A percentile compares a stretch with the other conserved stretches of the same genome.
Conservation (phyloP, 2,888 invertebrate genomes). For the Drosophila pseudotakahashii region DNA sequence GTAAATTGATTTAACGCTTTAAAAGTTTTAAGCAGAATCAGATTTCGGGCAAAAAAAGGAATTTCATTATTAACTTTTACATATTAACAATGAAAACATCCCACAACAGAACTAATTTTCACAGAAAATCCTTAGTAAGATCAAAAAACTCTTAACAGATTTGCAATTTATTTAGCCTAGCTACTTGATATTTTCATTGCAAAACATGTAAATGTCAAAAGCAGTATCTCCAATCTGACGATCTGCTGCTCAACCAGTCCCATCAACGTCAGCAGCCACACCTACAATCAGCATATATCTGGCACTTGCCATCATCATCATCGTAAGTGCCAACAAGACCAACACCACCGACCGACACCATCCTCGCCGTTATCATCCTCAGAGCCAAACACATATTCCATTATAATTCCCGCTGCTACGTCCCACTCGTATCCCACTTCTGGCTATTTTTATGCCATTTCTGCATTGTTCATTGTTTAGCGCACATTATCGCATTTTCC, state of each 20-base stretch:
- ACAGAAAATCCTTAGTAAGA: too few relatives aligned
- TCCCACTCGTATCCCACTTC: conserved; percentile 43
- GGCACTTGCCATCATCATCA: conserved; percentile 48
- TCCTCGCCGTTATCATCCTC: conserved; percentile 32
- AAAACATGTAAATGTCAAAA: conserved; percentile 37
- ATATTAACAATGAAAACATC: too few relatives aligned
- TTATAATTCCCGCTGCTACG: conserved; percentile 40
- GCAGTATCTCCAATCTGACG: conserved; percentile 12
- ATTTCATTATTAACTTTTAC: too few relatives aligned
- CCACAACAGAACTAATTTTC: too few relatives aligned
- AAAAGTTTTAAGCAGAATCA: too few relatives aligned
- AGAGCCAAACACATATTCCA: conserved; percentile 50
- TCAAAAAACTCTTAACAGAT: not conserved
- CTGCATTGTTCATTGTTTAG: conserved; percentile 68
- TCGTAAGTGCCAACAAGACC: conserved; percentile 44
- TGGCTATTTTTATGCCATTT: conserved; percentile 72
- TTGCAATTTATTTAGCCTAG: conserved; percentile 2
- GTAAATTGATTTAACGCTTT: too few relatives aligned
- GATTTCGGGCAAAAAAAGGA: too few relatives aligned
- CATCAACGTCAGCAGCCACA: conserved; percentile 40
- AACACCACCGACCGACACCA: conserved; percentile 37
- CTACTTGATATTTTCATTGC: conserved; percentile 11
- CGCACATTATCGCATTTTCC: conserved; percentile 77
- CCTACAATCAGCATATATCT: conserved; percentile 33
- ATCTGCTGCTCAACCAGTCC: conserved; percentile 1